Percentiles rank a stretch among this genome's conserved stretches.
Conservation (phyloP, 1,140 invertebrate genomes). For the Palaemon carinicauda region DNA sequence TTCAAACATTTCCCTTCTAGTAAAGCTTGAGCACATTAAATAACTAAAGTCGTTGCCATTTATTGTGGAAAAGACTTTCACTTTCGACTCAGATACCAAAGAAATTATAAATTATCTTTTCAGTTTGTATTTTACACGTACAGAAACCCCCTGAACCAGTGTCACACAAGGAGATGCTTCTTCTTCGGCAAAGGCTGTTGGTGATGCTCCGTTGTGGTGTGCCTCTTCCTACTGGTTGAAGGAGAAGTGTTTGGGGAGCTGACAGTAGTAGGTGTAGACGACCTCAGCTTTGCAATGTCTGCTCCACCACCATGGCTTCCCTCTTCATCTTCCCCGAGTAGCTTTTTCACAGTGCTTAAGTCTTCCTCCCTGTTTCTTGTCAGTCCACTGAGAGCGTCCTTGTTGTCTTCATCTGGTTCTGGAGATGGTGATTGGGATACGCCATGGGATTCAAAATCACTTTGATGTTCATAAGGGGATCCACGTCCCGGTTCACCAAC, state of each 20-base stretch:
- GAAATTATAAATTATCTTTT: no score
- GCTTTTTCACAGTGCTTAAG: conserved; percentile 24
- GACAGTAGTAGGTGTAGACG: background rate
- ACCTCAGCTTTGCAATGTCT: background rate
- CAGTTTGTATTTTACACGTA: no score
- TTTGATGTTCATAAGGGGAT: background rate
- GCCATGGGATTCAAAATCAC: conserved; percentile 5
- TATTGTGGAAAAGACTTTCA: no score
- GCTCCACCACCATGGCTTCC: background rate
- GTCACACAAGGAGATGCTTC: conserved; percentile 49
- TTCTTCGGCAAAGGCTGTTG: conserved; percentile 39
- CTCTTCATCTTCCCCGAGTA: conserved; percentile 44
- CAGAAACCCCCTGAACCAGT: background rate
- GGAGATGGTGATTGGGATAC: conserved; percentile 30
- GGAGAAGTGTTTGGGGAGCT: background rate
- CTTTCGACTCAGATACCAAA: no score
- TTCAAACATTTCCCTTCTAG: no score
- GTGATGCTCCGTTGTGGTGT: conserved; percentile 7
- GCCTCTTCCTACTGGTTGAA: conserved; percentile 23
- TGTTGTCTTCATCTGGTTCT: conserved; percentile 26
- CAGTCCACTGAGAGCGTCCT: conserved; percentile 19
- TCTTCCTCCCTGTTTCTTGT: conserved; percentile 22
- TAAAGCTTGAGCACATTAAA: no score
- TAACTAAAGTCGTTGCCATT: no score
- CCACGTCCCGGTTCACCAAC: conserved; percentile 22